Evolutionary conservation across 2,888 invertebrate species (phyloP).

Genomic region (Chloromyia formosa): DNA sequence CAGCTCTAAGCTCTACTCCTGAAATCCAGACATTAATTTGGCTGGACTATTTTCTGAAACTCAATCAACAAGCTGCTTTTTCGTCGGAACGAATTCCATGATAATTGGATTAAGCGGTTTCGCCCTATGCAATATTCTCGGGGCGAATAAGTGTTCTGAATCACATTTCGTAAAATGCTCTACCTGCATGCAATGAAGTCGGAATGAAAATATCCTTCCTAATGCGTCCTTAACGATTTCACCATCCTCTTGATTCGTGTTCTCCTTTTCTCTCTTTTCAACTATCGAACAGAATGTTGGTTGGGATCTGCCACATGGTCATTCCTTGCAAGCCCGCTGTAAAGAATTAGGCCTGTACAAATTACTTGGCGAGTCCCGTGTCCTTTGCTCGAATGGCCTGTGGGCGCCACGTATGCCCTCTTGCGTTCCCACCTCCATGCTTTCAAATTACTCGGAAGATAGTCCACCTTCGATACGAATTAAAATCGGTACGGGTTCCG

Average conservation of each 20-base stretch:
- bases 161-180: no score
- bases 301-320: constrained; percentile 80
- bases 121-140: no score
- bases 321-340: constrained; percentile 79
- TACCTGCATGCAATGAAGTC: no score
- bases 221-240: background rate
- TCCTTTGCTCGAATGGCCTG: constrained; percentile 82
- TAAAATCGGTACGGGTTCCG: constrained; percentile 80
- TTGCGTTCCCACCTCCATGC: constrained; percentile 85
- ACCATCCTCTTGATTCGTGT: background rate
- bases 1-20: no score
- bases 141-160: no score
- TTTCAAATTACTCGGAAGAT: constrained; percentile 88
- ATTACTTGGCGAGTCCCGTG: constrained; percentile 78
- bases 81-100: no score
- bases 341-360: constrained; percentile 85
- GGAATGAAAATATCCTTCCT: constrained; percentile 12
- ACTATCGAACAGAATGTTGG: constrained; percentile 65
- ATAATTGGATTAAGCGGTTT: no score
- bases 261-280: constrained; percentile 7
- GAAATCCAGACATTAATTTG: no score
- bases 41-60: no score
- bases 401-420: constrained; percentile 82
- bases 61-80: no score
- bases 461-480: constrained; percentile 84